A percentile compares a stretch with the other conserved stretches of the same genome.
phyloP scores from a whole-genome alignment of 2,113 vertebrate species.

The Neolamprologus sp. region DNA sequence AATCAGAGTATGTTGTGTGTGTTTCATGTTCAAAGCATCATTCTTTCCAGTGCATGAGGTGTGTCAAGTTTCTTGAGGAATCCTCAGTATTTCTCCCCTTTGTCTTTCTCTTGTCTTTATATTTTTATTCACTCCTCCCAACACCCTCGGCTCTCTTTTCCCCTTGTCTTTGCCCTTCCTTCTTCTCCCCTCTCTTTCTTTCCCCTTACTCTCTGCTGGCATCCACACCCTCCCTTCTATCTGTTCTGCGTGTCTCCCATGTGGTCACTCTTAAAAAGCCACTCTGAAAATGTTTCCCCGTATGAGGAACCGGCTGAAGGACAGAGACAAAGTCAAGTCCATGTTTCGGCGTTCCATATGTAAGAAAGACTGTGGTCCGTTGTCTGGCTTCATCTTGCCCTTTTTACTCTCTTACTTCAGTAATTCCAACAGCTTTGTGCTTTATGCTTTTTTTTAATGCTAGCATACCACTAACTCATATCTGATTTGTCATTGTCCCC shows the following conservation, averaged over 20 bases:
- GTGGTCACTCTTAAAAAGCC: slow-evolving; percentile 30
- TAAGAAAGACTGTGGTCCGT: slow-evolving; percentile 45
- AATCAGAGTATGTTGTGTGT: background rate
- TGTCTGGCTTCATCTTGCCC: background rate
- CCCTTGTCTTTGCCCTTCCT: background rate
- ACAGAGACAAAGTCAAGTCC: slow-evolving; percentile 66
- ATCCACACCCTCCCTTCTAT: background rate
- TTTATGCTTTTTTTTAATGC: background rate
- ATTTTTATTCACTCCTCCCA: background rate
- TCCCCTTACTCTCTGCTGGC: background rate
- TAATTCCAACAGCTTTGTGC: background rate
- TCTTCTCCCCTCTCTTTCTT: background rate
- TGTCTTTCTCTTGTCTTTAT: slow-evolving; percentile 29
- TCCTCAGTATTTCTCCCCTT: slow-evolving; percentile 21
- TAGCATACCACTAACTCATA: background rate
- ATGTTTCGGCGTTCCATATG: slow-evolving; percentile 64
- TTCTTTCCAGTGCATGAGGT: slow-evolving; percentile 8
- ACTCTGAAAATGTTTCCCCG: slow-evolving; percentile 62
- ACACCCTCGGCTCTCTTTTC: background rate
- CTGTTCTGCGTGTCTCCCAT: background rate
- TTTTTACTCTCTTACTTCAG: background rate
- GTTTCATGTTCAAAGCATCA: background rate
- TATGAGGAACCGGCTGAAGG: slow-evolving; percentile 62
- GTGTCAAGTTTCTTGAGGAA: slow-evolving; percentile 9
- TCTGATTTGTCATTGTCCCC: background rate